Percentiles rank a stretch among this genome's conserved stretches.
These are phyloP conservation scores for Teleogryllus oceanicus DNA, from an alignment of 2,888 invertebrate species.

Conservation along the genomic window DNA sequence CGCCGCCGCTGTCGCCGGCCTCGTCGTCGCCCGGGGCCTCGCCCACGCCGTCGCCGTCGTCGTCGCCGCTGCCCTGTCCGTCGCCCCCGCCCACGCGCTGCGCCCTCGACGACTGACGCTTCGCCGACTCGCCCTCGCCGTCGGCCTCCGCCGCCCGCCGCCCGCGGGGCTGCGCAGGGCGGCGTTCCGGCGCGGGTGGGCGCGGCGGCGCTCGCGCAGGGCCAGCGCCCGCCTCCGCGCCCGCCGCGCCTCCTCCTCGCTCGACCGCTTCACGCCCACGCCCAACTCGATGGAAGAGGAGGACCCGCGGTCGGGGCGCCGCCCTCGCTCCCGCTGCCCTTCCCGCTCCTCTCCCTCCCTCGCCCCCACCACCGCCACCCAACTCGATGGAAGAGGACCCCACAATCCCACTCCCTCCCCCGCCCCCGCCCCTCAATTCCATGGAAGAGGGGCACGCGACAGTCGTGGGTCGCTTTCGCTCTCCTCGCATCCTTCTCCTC, in stretches of 20 bases:
- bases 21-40: background rate
- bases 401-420: too few species aligned
- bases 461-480: too few species aligned
- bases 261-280: background rate
- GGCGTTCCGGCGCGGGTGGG: background rate
- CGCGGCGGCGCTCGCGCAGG: background rate
- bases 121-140: background rate
- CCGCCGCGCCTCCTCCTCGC: background rate
- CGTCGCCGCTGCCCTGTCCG: background rate
- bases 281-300: too few species aligned
- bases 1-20: background rate
- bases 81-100: background rate
- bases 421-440: too few species aligned
- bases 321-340: too few species aligned
- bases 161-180: background rate
- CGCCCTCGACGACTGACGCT: background rate
- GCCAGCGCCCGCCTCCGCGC: background rate
- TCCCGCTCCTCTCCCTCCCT: too few species aligned
- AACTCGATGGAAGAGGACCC: too few species aligned
- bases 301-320: too few species aligned
- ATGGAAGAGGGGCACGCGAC: too few species aligned
- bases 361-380: too few species aligned
- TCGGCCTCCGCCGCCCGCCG: background rate
- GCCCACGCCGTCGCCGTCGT: background rate
- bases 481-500: too few species aligned